Percentiles rank a stretch among this genome's conserved stretches.
These are phyloP conservation scores for Nothobranchius furzeri DNA, from an alignment of 2,113 vertebrate genomes.

Conservation along the genomic window DNA sequence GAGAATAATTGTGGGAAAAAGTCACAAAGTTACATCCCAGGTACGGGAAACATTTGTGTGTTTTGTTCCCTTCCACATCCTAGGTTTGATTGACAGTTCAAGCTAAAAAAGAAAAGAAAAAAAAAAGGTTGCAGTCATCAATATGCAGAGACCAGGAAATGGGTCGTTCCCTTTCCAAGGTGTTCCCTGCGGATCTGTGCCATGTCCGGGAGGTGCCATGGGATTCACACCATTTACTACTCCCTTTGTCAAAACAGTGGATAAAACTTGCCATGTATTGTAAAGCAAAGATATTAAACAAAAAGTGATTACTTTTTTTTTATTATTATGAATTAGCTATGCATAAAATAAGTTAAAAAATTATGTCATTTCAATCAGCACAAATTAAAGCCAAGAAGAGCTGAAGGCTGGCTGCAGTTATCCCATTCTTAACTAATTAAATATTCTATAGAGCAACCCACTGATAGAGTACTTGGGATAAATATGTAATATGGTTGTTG, in stretches of 20 bases:
- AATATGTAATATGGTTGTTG: too few relatives aligned
- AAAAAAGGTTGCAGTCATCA: constrained; percentile 45
- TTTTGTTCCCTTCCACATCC: constrained; percentile 68
- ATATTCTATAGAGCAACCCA: too few relatives aligned
- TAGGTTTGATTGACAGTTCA: constrained; percentile 60
- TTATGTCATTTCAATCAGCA: too few relatives aligned
- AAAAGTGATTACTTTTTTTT: background rate
- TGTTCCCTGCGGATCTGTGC: constrained; percentile 52
- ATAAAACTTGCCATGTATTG: constrained; percentile 17
- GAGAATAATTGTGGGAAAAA: constrained; percentile 63
- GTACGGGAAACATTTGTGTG: constrained; percentile 34
- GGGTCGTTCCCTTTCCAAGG: constrained; percentile 64
- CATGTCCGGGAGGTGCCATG: constrained; percentile 53
- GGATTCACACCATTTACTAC: constrained; percentile 45
- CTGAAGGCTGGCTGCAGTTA: background rate
- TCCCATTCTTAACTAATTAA: too few relatives aligned
- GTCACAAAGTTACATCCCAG: constrained; percentile 48
- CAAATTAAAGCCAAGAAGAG: background rate
- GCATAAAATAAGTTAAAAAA: too few relatives aligned
- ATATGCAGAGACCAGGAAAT: constrained; percentile 65
- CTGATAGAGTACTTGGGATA: too few relatives aligned
- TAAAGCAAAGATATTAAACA: background rate
- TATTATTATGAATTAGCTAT: too few relatives aligned
- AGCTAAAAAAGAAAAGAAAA: constrained; percentile 18
- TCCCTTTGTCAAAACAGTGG: constrained; percentile 50